Conservation (phyloP, 1,140 invertebrate species). For the Microvelia longipes region DNA sequence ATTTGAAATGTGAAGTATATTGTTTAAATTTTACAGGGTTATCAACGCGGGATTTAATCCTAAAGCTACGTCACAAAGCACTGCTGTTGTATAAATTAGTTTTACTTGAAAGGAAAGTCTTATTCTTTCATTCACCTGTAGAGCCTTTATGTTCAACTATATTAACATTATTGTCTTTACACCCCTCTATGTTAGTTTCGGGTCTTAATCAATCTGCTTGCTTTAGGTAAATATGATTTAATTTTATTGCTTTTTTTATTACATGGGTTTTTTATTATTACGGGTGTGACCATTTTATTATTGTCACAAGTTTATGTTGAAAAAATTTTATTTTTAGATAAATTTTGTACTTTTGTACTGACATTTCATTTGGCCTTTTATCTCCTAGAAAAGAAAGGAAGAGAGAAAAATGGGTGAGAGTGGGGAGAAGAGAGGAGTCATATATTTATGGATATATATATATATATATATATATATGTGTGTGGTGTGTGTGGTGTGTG, state of each 20-base stretch:
- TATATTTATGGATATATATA: too few species aligned
- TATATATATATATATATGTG: too few species aligned
- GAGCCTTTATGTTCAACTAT: conserved; percentile 73
- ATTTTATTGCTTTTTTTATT: conserved; percentile 3
- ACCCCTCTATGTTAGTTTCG: conserved; percentile 76
- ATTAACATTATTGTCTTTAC: conserved; percentile 73
- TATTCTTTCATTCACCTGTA: conserved; percentile 88
- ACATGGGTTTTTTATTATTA: not conserved
- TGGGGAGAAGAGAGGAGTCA: too few species aligned
- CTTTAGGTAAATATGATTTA: conserved; percentile 42
- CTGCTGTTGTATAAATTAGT: conserved; percentile 86
- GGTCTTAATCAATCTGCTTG: conserved; percentile 72
- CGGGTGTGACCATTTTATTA: not conserved
- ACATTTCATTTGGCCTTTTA: too few species aligned
- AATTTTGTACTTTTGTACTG: too few species aligned
- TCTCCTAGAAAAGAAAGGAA: too few species aligned
- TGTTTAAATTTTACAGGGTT: conserved; percentile 57
- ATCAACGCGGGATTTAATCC: conserved; percentile 60
- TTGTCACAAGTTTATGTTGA: not conserved
- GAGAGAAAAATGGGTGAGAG: too few species aligned
- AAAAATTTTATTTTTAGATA: too few species aligned
- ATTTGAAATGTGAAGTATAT: too few species aligned
- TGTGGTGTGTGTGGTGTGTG: too few species aligned
- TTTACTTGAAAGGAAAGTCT: conserved; percentile 72
- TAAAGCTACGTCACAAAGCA: conserved; percentile 81